Evolutionary conservation across 1,140 invertebrate genomes (phyloP).

Genomic region (Drosophila watanabei): DNA sequence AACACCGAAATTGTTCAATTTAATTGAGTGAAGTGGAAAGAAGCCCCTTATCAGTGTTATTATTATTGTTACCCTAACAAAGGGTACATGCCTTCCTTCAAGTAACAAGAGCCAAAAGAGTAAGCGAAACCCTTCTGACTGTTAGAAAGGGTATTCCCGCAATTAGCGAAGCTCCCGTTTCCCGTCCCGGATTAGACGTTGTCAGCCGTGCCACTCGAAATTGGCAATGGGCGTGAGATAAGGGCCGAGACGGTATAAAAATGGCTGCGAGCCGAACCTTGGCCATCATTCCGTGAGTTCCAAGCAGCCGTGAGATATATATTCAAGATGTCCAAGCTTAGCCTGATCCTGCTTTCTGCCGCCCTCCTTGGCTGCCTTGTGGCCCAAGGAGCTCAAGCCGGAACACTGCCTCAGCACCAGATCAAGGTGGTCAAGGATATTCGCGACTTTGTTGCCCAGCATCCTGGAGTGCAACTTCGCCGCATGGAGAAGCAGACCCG

Average conservation of each 20-base stretch:
- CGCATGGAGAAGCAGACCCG: slow-evolving; percentile 49
- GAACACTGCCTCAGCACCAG: slow-evolving; percentile 8
- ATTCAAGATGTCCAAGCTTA: slow-evolving; percentile 61
- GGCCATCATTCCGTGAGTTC: slow-evolving; percentile 55
- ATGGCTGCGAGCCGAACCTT: slow-evolving; percentile 46
- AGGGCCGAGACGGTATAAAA: slow-evolving; percentile 59
- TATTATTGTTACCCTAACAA: slow-evolving; percentile 27
- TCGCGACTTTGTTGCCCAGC: slow-evolving; percentile 53
- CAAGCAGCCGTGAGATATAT: slow-evolving; percentile 33
- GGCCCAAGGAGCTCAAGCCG: slow-evolving; percentile 41
- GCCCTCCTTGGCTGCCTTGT: slow-evolving; percentile 62
- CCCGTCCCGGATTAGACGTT: slow-evolving; percentile 61
- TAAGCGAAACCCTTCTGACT: too few relatives aligned
- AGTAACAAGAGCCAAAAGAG: rapidly evolving
- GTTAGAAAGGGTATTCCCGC: not conserved
- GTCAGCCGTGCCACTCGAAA: slow-evolving; percentile 61
- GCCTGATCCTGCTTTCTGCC: slow-evolving; percentile 44
- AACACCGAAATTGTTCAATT: slow-evolving; percentile 71
- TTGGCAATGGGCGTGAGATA: slow-evolving; percentile 69
- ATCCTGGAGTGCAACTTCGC: slow-evolving; percentile 61
- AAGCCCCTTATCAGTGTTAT: slow-evolving; percentile 31
- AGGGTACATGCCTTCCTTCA: not conserved
- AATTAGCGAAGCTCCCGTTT: not conserved
- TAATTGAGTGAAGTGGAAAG: slow-evolving; percentile 70
- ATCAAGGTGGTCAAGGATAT: slow-evolving; percentile 69